Base-by-base conservation (phyloP, 2,888 invertebrate species). In the Harpalus rubripes region DNA sequence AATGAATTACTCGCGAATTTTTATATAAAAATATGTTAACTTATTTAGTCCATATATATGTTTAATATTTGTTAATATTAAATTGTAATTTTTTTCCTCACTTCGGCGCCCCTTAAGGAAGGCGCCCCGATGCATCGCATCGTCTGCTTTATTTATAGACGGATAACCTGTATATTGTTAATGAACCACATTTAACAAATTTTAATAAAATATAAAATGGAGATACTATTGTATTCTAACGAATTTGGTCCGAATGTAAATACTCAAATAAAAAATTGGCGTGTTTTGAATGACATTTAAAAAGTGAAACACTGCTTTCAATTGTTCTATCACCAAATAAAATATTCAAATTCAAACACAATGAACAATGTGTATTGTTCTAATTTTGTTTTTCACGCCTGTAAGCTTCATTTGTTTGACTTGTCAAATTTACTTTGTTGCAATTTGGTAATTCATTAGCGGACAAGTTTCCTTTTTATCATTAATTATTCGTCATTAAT, bases 361-460 rank as follows among this genome's bases (percentile, higher is more conserved):
- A 72, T 72, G 72, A 15, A 72, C 72, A 72, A 72, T 72, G 39
- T 39, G 72, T 32, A 44, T 72, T 39, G 72, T 72, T 72, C 15
- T 72, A 16, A 72, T 72, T 72, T 72, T 72, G n/a, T 72, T 72
- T 72, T 72, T 32, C 15, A 12, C 72, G 22, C 63, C 22, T 22
- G 22, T 12, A 63, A 22, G 26, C 1, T 63, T 26, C 12, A 63
- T 63, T 22, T 22, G 12, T 63, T 18, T 26, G 5, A 63, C 63
- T 15, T 63, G 63, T 22, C 59, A 61, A 61, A 61, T 18, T 56
- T 15, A 56, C 56, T 32, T 32, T 5, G 32, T 32, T 52, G 44
- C 44, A 52, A 52, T 52, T 52, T 52, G 44, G 10, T 52, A 12
- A 52, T 52, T 52, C 44, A 52, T 52, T 52, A 52, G 10, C 44